Conservation (phyloP, 1,140 invertebrate species). For the Chrysoperla carnea region DNA sequence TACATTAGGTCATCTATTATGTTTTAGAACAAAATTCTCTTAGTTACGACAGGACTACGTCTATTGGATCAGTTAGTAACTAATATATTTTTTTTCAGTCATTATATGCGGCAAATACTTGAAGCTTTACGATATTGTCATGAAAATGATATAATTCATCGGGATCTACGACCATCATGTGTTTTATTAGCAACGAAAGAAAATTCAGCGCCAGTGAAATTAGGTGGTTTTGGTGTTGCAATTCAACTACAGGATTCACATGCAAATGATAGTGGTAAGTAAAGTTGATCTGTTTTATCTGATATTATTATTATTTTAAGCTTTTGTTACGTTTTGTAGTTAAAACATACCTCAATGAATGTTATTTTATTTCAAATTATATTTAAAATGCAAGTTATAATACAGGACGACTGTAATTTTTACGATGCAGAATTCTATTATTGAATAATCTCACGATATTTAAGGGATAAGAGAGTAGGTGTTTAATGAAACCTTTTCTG, state of each 20-base stretch:
- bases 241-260: constrained; percentile 71
- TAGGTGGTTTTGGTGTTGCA: constrained; percentile 94
- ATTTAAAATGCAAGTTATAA: too few relatives aligned
- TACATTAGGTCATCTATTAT: too few relatives aligned
- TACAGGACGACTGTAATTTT: too few relatives aligned
- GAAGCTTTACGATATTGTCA: constrained; percentile 93
- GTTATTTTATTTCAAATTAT: too few relatives aligned
- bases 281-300: too few relatives aligned
- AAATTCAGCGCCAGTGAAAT: constrained; percentile 94
- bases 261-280: constrained; percentile 52
- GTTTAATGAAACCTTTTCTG: too few relatives aligned
- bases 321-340: background rate
- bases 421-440: too few relatives aligned
- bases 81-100: constrained; percentile 66
- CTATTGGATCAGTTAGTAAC: too few relatives aligned
- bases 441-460: too few relatives aligned
- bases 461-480: too few relatives aligned
- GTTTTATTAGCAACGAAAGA: constrained; percentile 86
- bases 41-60: too few relatives aligned
- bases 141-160: constrained; percentile 92
- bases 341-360: background rate
- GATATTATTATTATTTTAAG: background rate
- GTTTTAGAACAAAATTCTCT: too few relatives aligned
- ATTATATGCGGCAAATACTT: constrained; percentile 94
- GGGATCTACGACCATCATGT: constrained; percentile 90